Conservation (phyloP, 2,797 vertebrate species). For the Pterois miles region DNA sequence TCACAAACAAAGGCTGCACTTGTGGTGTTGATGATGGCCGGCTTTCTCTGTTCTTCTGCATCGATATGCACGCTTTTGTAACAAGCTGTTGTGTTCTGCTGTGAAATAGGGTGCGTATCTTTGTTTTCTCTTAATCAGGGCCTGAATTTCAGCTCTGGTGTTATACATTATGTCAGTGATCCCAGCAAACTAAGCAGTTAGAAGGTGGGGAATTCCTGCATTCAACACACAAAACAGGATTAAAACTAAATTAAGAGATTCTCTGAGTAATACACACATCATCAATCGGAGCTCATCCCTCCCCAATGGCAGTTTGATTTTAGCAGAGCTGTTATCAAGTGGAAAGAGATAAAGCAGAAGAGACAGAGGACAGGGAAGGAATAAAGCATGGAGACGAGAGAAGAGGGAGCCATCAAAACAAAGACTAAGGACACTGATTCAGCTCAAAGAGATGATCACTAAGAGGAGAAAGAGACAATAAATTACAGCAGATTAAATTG, state of each 20-base stretch:
- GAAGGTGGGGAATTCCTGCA: background rate
- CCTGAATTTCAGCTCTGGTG: background rate
- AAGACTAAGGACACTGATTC: background rate
- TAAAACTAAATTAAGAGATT: background rate
- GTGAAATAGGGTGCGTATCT: constrained; percentile 24
- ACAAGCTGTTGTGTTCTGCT: constrained; percentile 36
- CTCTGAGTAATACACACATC: background rate
- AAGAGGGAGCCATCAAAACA: background rate
- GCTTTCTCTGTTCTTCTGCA: constrained; percentile 53
- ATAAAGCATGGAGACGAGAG: background rate
- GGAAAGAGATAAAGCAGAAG: background rate
- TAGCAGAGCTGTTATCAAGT: background rate
- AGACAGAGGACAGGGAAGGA: background rate
- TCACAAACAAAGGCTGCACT: constrained; percentile 70
- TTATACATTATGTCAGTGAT: background rate
- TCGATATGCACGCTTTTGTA: constrained; percentile 50
- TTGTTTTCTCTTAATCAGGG: background rate
- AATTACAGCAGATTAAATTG: too few relatives aligned
- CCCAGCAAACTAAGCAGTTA: background rate
- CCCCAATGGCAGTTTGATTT: background rate
- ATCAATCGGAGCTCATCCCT: background rate
- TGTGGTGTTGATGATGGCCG: constrained; percentile 47
- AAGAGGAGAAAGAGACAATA: too few relatives aligned
- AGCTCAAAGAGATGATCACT: background rate
- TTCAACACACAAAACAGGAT: background rate